A percentile compares a stretch with the other conserved stretches of the same genome.
These are phyloP conservation scores for Archegozetes longisetosus DNA, from an alignment of 1,140 invertebrate genomes.

Conservation along the genomic window DNA sequence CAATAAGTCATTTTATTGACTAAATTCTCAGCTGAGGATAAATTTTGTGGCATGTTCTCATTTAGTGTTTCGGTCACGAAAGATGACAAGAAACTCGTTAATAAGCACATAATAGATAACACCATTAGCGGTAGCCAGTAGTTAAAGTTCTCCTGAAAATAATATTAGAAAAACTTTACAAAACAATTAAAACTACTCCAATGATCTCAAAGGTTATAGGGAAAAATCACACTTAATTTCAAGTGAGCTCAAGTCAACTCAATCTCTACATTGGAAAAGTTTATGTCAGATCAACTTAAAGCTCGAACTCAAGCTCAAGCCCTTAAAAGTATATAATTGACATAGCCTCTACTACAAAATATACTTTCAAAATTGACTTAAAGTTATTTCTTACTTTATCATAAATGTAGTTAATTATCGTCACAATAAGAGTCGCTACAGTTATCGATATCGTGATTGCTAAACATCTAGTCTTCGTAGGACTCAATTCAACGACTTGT, in stretches of 20 bases:
- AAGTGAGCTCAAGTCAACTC: not conserved
- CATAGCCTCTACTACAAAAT: not conserved
- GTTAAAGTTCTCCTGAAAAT: constrained; percentile 4
- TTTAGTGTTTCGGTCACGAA: constrained; percentile 8
- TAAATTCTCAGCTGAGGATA: constrained; percentile 3
- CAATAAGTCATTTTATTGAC: constrained; percentile 3
- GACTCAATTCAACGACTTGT: not conserved
- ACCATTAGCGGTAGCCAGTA: not conserved
- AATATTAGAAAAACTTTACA: not conserved
- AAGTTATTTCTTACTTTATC: not conserved
- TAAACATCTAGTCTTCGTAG: not conserved
- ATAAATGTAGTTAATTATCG: not conserved
- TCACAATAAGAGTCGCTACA: not conserved
- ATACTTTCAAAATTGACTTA: not conserved
- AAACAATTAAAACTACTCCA: not conserved
- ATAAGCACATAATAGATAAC: not conserved
- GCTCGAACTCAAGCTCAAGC: too few relatives aligned
- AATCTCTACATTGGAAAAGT: not conserved
- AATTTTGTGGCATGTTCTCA: constrained; percentile 1
- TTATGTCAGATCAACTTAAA: too few relatives aligned
- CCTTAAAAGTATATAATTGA: not conserved
- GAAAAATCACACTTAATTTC: not conserved
- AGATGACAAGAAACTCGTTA: constrained; percentile 3
- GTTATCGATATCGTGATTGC: not conserved
- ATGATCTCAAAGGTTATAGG: not conserved